A percentile compares a stretch with the other conserved stretches of the same genome.
These are phyloP conservation scores for Listronotus oregonensis DNA, from an alignment of 1,140 invertebrate genomes.

Conservation along the genomic window DNA sequence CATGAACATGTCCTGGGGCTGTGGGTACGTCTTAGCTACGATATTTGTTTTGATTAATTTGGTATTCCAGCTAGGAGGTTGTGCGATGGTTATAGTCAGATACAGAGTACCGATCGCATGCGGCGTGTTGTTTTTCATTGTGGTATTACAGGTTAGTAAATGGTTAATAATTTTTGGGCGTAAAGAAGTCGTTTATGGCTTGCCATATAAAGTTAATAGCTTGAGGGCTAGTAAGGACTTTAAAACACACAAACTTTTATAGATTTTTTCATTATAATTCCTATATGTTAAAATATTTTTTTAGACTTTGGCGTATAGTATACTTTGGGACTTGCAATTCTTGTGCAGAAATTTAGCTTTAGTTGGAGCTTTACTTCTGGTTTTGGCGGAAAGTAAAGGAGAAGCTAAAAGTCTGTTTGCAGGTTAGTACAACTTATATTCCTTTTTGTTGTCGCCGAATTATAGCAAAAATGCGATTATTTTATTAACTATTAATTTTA, in stretches of 20 bases:
- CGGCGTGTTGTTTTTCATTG: constrained; percentile 93
- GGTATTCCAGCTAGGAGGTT: constrained; percentile 92
- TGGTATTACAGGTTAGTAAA: constrained; percentile 82
- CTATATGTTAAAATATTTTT: constrained; percentile 50
- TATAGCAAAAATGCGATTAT: no score
- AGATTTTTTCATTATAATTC: no score
- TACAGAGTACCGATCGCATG: constrained; percentile 94
- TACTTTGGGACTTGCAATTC: constrained; percentile 98
- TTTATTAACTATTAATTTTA: background rate
- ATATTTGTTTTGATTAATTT: constrained; percentile 94
- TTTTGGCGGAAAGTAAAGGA: constrained; percentile 91
- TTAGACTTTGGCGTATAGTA: constrained; percentile 96
- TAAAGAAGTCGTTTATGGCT: no score
- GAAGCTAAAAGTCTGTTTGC: constrained; percentile 95
- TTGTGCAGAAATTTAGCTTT: constrained; percentile 93
- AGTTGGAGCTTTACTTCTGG: constrained; percentile 91
- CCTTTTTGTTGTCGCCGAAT: background rate
- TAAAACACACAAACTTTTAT: no score
- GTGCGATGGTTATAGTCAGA: constrained; percentile 92
- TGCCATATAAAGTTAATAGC: no score
- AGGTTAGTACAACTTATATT: constrained; percentile 1
- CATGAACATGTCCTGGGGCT: constrained; percentile 98
- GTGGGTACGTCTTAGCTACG: constrained; percentile 90
- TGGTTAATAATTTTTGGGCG: background rate
- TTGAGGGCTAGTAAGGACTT: no score